Evolutionary conservation across 1,140 invertebrate species (phyloP).

Genomic region (Heliconius nattereri): DNA sequence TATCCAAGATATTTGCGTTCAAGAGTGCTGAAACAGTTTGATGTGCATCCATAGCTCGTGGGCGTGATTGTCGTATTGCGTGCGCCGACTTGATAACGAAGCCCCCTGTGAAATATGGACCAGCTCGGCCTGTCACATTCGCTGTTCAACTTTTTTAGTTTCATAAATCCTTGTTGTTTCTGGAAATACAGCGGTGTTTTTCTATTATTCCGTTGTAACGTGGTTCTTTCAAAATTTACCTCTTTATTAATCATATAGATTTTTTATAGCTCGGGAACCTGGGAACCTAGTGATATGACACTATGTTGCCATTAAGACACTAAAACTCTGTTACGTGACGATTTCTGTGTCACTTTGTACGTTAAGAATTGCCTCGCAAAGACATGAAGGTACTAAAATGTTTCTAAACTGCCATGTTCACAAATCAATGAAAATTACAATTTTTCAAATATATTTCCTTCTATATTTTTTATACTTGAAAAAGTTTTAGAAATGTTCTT

Average conservation of each 20-base stretch:
- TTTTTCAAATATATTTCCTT: not conserved
- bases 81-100: conserved; percentile 67
- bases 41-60: conserved; percentile 61
- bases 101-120: conserved; percentile 52
- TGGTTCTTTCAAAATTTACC: not conserved
- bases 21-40: conserved; percentile 66
- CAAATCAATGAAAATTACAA: not conserved
- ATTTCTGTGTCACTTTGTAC: too few relatives aligned
- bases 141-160: conserved; percentile 29
- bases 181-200: conserved; percentile 4
- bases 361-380: not conserved
- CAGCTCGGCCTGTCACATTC: conserved; percentile 36
- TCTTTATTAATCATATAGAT: too few relatives aligned
- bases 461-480: not conserved
- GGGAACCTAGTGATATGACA: too few relatives aligned
- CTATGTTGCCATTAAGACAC: too few relatives aligned
- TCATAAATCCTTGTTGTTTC: conserved; percentile 22
- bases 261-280: too few relatives aligned
- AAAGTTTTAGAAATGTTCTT: not conserved
- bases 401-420: too few relatives aligned
- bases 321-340: not conserved
- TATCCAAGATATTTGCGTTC: conserved; percentile 43
- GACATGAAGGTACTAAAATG: too few relatives aligned
- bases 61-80: conserved; percentile 69
- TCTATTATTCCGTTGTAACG: not conserved